Evolutionary conservation across 2,113 vertebrate genomes (phyloP).

Genomic region (Cacatua alba): DNA sequence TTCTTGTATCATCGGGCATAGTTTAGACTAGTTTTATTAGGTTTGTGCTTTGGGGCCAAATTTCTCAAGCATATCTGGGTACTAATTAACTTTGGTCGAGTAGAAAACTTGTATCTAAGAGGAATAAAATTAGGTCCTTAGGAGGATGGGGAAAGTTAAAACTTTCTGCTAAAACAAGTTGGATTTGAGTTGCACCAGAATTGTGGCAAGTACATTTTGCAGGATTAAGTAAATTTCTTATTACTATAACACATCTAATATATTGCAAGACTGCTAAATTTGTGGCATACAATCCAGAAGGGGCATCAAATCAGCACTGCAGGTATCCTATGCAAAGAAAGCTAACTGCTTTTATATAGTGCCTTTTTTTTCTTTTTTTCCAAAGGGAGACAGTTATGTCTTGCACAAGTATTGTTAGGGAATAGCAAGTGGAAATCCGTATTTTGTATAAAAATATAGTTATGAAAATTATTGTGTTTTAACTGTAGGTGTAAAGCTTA

Average conservation of each 20-base stretch:
- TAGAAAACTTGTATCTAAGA: background rate
- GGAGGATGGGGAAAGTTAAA: background rate
- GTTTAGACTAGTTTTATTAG: background rate
- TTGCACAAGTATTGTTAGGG: background rate
- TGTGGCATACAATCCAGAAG: background rate
- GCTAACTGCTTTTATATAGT: background rate
- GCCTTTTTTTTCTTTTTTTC: background rate
- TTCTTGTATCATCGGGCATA: background rate
- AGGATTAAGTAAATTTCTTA: background rate
- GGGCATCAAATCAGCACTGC: background rate
- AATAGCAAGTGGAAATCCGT: background rate
- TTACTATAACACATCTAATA: background rate
- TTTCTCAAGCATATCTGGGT: background rate
- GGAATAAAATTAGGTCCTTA: background rate
- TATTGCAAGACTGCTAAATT: background rate
- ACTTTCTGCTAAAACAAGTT: background rate
- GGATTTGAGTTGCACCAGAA: background rate
- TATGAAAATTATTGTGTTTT: background rate
- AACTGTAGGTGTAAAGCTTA: conserved; percentile 16
- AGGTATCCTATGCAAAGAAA: background rate
- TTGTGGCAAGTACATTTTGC: background rate
- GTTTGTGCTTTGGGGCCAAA: background rate
- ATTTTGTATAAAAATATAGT: background rate
- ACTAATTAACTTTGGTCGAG: background rate
- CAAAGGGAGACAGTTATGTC: background rate